Conservation (phyloP, 2,797 vertebrate genomes). For the Chelmon rostratus region DNA sequence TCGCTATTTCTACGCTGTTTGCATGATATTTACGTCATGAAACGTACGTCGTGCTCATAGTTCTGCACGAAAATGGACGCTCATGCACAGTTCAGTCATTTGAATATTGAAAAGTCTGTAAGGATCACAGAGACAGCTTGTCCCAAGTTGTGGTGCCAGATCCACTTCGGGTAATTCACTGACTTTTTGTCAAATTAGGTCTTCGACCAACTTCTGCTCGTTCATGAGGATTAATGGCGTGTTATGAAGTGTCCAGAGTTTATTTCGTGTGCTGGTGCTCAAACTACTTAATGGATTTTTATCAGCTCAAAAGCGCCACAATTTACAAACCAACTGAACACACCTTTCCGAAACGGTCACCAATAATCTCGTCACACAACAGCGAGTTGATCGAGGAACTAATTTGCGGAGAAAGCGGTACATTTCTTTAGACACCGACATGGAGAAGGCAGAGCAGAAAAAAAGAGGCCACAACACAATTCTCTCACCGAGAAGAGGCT, state of each 20-base stretch:
- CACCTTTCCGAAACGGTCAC: slow-evolving; percentile 49
- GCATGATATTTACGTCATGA: background rate
- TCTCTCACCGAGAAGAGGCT: slow-evolving; percentile 84
- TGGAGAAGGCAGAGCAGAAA: slow-evolving; percentile 30
- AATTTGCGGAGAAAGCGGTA: slow-evolving; percentile 59
- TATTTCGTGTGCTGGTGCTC: slow-evolving; percentile 5
- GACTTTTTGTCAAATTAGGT: slow-evolving; percentile 70
- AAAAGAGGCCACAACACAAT: slow-evolving; percentile 71
- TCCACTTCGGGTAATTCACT: slow-evolving; percentile 57
- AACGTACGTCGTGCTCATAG: background rate
- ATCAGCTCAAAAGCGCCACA: slow-evolving; percentile 5
- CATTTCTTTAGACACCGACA: slow-evolving; percentile 59
- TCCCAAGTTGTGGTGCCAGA: slow-evolving; percentile 61
- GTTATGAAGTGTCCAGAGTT: slow-evolving; percentile 35
- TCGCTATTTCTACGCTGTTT: background rate
- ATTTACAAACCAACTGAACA: slow-evolving; percentile 27
- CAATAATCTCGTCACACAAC: slow-evolving; percentile 25
- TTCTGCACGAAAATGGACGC: background rate
- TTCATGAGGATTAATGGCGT: slow-evolving; percentile 32
- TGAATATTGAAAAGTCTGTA: slow-evolving; percentile 19
- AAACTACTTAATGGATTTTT: slow-evolving; percentile 15
- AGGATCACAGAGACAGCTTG: slow-evolving; percentile 63
- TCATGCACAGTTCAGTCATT: slow-evolving; percentile 19
- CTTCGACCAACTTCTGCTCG: slow-evolving; percentile 62
- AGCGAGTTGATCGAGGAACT: slow-evolving; percentile 61